These are phyloP conservation scores for Agrilus mali DNA, from an alignment of 2,888 invertebrate genomes.

Conservation along the genomic window DNA sequence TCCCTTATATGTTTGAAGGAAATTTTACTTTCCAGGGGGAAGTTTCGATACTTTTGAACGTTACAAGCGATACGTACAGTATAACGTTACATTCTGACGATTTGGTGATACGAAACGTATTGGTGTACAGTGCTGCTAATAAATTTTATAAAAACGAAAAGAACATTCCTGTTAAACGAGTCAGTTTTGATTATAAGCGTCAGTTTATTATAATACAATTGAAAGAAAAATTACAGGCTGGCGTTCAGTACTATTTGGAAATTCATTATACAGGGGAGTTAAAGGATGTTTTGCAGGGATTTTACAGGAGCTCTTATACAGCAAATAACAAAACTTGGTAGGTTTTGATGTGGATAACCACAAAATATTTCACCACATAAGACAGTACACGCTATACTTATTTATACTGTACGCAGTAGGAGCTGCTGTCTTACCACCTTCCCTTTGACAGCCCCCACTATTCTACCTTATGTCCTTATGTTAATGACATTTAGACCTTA, in stretches of 20 bases:
- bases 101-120: slow-evolving; percentile 44
- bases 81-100: slow-evolving; percentile 66
- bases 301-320: slow-evolving; percentile 71
- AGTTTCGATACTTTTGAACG: slow-evolving; percentile 48
- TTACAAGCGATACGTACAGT: slow-evolving; percentile 47
- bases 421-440: too few species aligned
- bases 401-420: too few species aligned
- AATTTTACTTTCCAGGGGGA: slow-evolving; percentile 72
- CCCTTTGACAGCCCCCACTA: too few species aligned
- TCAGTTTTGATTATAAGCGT: slow-evolving; percentile 43
- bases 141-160: slow-evolving; percentile 5
- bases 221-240: slow-evolving; percentile 41
- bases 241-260: slow-evolving; percentile 50
- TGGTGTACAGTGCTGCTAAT: slow-evolving; percentile 12
- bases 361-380: too few species aligned
- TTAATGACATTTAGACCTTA: too few species aligned
- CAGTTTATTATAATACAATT: slow-evolving; percentile 60
- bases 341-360: slow-evolving; percentile 17
- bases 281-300: slow-evolving; percentile 65
- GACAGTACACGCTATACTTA: too few species aligned
- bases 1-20: slow-evolving; percentile 58
- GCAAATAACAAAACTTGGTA: slow-evolving; percentile 57
- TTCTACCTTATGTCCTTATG: too few species aligned
- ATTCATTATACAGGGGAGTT: slow-evolving; percentile 61
- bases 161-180: slow-evolving; percentile 12